Evolutionary conservation across 2,888 invertebrate genomes (phyloP), one percentile per base, ranked within the genome.

Genomic region (Rhaphigaster nebulosa): DNA sequence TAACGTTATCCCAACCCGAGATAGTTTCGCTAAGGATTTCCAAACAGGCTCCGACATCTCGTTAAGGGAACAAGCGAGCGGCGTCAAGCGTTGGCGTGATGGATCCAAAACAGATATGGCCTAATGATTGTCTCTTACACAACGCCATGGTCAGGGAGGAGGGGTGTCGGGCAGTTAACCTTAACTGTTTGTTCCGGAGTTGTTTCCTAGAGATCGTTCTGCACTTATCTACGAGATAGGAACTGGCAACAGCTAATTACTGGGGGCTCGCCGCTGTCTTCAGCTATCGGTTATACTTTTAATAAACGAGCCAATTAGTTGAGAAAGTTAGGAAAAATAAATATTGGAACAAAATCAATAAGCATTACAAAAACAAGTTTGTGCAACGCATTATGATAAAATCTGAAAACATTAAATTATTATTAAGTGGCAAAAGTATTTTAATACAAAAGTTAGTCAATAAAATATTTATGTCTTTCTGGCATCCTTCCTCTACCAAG

Each of bases 11-110:
- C 34, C 15, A 5, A 65, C 0, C 20, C 0, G 65, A 29, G 29
- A 34, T 65, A 18, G 65, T 18, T 34, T 34, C 23, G 29, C 12
- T 76, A 34, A 23, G 38, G 70, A 76, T 76, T 76, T 76, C 70
- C 70, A 76, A 76, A 76, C 65, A 65, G 65, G 13, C 18, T 23
- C 45, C 84, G n/a, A 45, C 84, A 18, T n/a, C 84, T 84, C 45
- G 84, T 84, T 84, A 84, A 50, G 70, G 70, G 10, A 76, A 76
- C 70, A 20, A 50, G 2, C 84, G n/a, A 50, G 18, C 45, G 18
- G 45, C 41, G 84, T 84, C 84, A n/a, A 45, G 84, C 84, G 84
- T 84, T 50, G 84, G 84, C 84, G 84, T 84, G 84, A 84, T 84
- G 84, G 84, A 84, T 45, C 84, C 18, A 15, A n/a, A 84, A 84